Evolutionary conservation across 2,797 vertebrate genomes (phyloP).

Genomic region (Intellagama lesueurii): DNA sequence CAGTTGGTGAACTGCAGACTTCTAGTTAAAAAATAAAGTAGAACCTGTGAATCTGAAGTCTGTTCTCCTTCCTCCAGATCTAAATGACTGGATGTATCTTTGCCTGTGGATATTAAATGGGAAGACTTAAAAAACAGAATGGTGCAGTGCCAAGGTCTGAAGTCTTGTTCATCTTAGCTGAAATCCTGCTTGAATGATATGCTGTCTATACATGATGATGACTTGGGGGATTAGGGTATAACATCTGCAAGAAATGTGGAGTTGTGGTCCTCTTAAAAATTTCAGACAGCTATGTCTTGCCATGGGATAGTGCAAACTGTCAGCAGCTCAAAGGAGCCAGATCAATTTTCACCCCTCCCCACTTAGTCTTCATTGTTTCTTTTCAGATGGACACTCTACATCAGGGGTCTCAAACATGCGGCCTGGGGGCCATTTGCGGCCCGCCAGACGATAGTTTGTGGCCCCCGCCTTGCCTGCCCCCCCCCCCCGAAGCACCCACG

Average conservation of each 20-base stretch:
- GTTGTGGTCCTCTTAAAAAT: not conserved
- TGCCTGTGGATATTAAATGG: not conserved
- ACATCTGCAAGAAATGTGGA: not conserved
- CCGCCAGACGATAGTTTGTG: too few relatives aligned
- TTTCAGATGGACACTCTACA: not conserved
- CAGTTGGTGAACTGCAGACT: not conserved
- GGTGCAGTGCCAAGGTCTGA: not conserved
- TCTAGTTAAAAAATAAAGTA: not conserved
- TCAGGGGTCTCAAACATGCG: too few relatives aligned
- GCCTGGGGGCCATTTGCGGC: too few relatives aligned
- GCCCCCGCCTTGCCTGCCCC: too few relatives aligned
- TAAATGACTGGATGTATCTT: too few relatives aligned
- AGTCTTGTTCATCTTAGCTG: not conserved
- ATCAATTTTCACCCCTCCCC: too few relatives aligned
- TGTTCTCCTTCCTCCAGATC: not conserved
- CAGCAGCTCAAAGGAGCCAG: not conserved
- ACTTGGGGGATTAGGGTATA: too few relatives aligned
- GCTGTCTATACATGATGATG: not conserved
- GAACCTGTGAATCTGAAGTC: not conserved
- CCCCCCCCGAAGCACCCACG: too few relatives aligned
- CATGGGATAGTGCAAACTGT: not conserved
- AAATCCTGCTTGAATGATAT: not conserved
- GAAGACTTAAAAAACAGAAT: not conserved
- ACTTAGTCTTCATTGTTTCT: not conserved
- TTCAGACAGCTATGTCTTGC: not conserved